phyloP scores from a whole-genome alignment of 2,888 invertebrate genomes.

The Sympetrum striolatum region DNA sequence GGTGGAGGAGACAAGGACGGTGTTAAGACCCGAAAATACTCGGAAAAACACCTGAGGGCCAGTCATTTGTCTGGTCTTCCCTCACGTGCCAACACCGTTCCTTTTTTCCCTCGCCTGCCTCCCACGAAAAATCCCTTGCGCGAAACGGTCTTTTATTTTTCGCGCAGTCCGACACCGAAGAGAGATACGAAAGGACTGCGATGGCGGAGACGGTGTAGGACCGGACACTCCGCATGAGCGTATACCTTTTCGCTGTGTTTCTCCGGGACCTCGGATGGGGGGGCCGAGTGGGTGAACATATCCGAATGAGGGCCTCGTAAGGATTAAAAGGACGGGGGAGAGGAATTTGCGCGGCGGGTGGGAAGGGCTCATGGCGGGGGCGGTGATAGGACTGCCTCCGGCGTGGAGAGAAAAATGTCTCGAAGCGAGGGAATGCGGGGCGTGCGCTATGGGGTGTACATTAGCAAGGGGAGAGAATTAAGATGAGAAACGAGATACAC shows the following conservation, averaged over 20 bases:
- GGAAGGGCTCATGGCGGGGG: not conserved
- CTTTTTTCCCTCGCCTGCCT: not conserved
- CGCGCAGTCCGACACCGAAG: not conserved
- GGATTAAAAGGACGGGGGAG: not conserved
- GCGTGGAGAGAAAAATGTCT: not conserved
- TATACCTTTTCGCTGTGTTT: not conserved
- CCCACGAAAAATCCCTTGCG: not conserved
- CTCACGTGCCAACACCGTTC: not conserved
- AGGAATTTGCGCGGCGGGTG: no score
- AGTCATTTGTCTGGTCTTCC: constrained; percentile 17
- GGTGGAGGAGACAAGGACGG: not conserved
- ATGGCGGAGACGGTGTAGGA: not conserved
- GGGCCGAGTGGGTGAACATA: not conserved
- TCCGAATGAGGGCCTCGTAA: not conserved
- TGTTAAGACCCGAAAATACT: constrained; percentile 1
- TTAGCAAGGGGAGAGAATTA: not conserved
- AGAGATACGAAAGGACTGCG: not conserved
- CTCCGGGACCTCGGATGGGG: not conserved
- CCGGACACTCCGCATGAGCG: not conserved
- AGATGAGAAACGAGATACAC: constrained; percentile 13
- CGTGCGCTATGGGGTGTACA: not conserved
- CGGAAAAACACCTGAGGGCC: constrained; percentile 4
- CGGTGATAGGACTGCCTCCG: not conserved
- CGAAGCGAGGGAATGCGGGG: not conserved
- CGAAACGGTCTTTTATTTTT: not conserved